These are phyloP conservation scores for Trachemys scripta DNA, from an alignment of 2,113 vertebrate genomes.

Conservation along the genomic window DNA sequence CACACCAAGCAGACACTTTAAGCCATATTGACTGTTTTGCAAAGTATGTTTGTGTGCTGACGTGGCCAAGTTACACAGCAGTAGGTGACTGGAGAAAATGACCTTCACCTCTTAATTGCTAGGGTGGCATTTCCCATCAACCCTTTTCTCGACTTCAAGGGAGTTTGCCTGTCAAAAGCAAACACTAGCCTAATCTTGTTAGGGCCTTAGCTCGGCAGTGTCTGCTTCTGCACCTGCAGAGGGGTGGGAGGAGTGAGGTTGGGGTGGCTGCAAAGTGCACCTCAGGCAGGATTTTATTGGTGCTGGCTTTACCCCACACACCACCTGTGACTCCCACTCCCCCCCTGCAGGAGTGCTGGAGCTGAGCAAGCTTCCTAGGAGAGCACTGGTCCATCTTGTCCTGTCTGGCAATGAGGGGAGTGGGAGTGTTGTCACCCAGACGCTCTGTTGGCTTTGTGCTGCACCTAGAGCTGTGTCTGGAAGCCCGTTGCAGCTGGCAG, in stretches of 20 bases:
- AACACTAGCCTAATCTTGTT: background rate
- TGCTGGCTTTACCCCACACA: background rate
- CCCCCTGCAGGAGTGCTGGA: background rate
- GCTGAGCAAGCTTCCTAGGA: background rate
- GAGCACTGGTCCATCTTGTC: background rate
- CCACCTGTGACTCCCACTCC: background rate
- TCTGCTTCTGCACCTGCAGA: background rate
- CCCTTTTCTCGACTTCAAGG: background rate
- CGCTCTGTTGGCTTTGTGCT: background rate
- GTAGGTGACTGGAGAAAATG: background rate
- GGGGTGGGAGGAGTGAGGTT: background rate
- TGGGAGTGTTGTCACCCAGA: background rate
- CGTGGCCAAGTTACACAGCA: background rate
- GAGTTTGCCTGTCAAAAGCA: background rate
- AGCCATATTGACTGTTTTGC: slow-evolving; percentile 78
- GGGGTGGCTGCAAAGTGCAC: background rate
- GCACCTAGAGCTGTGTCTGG: background rate
- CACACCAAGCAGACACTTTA: slow-evolving; percentile 74
- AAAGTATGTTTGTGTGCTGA: slow-evolving; percentile 61
- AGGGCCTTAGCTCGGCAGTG: background rate
- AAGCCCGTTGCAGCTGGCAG: too few relatives aligned
- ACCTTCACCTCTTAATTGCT: slow-evolving; percentile 19
- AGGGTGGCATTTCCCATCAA: slow-evolving; percentile 4
- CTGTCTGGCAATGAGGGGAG: background rate
- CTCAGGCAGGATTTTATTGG: background rate